Evolutionary conservation across 2,797 vertebrate species (phyloP).

Genomic region (Xenops minutus): DNA sequence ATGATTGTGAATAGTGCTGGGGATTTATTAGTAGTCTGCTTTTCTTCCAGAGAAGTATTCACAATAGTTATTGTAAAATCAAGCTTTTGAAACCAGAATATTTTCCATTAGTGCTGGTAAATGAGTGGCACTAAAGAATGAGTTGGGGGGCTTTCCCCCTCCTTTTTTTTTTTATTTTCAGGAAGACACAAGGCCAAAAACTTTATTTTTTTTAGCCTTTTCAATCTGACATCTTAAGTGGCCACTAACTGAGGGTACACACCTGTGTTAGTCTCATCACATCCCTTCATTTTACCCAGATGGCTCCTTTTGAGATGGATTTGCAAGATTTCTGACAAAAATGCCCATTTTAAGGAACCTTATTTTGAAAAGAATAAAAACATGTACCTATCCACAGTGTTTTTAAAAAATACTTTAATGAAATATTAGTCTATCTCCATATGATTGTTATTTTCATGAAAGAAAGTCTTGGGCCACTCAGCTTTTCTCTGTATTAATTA

Average conservation of each 20-base stretch:
- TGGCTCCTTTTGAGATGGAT: neutral
- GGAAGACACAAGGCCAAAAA: neutral
- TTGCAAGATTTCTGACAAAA: neutral
- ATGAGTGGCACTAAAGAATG: neutral
- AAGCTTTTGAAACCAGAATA: neutral
- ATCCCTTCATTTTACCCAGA: neutral
- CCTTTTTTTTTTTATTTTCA: neutral
- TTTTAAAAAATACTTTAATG: neutral
- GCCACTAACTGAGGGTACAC: neutral
- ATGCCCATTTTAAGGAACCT: neutral
- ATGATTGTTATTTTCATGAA: neutral
- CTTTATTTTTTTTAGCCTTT: neutral
- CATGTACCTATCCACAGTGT: neutral
- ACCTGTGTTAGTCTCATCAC: fast-evolving
- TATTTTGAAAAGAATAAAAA: neutral
- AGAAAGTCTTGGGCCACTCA: neutral
- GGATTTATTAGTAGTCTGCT: neutral
- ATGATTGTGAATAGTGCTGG: neutral
- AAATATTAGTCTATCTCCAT: neutral
- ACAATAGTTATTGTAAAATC: neutral
- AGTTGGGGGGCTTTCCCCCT: neutral
- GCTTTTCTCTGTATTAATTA: neutral
- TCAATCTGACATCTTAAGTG: neutral
- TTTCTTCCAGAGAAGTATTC: neutral
- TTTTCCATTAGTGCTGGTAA: neutral